Percentiles rank a stretch among this genome's conserved stretches.
These are phyloP conservation scores for Chrysaora quinquecirrha DNA, from an alignment of 30 jellyfish, hydroid and myxozoan genomes.

Conservation along the genomic window DNA sequence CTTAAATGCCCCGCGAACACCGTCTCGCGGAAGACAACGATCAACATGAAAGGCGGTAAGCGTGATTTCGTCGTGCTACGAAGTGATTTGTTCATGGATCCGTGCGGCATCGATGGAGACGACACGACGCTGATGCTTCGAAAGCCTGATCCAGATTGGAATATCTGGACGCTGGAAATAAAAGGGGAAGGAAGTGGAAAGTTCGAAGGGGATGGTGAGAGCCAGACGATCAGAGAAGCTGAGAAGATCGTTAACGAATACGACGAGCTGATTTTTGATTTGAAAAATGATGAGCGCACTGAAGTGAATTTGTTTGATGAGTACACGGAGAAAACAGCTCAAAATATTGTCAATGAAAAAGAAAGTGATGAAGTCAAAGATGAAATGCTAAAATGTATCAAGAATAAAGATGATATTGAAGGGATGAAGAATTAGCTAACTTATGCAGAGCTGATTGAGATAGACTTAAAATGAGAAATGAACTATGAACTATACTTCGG, in stretches of 20 bases:
- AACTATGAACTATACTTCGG: too few species aligned
- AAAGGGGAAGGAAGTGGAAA: neutral
- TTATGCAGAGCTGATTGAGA: too few species aligned
- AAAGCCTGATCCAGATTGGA: neutral
- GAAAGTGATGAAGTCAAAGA: too few species aligned
- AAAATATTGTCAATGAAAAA: too few species aligned
- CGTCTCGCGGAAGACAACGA: neutral
- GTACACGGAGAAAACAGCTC: too few species aligned
- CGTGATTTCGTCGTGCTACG: constrained; percentile 8
- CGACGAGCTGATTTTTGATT: constrained; percentile 1
- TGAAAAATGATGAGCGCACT: neutral
- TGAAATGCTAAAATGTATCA: too few species aligned
- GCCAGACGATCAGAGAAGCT: constrained; percentile 6
- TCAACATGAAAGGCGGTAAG: neutral
- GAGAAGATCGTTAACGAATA: constrained; percentile 35
- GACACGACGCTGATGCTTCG: neutral
- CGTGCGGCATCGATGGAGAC: constrained; percentile 27
- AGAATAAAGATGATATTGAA: too few species aligned
- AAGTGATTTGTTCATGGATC: constrained; percentile 24
- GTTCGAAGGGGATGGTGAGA: constrained; percentile 4
- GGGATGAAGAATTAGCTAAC: too few species aligned
- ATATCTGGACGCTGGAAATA: constrained; percentile 1
- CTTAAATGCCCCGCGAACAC: constrained; percentile 9
- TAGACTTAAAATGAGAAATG: too few species aligned
- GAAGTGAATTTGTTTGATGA: neutral